phyloP scores from a whole-genome alignment of 2,888 invertebrate species.

The Meteorus colon region DNA sequence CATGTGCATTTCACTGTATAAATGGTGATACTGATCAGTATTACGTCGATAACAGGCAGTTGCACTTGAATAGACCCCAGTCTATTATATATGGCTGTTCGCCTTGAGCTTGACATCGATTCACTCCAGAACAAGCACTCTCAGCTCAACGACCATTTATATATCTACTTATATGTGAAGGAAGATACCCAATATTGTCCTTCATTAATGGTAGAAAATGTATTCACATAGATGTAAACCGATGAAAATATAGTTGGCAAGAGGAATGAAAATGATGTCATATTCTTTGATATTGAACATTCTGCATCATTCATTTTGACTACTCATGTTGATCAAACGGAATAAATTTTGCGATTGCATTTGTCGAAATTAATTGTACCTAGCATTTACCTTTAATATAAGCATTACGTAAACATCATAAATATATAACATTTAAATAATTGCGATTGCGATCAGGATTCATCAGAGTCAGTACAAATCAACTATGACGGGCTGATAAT shows the following conservation, averaged over 20 bases:
- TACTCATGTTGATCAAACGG: not conserved
- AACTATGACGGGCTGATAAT: not conserved
- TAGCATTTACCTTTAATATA: too few relatives aligned
- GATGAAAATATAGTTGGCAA: not conserved
- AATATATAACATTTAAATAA: not conserved
- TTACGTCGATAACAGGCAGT: not conserved
- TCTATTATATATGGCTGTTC: not conserved
- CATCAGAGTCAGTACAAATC: not conserved
- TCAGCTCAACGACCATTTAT: not conserved
- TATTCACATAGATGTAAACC: not conserved
- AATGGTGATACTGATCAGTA: not conserved
- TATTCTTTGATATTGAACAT: not conserved
- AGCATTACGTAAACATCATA: too few relatives aligned
- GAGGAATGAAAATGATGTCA: not conserved
- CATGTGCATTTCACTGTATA: not conserved
- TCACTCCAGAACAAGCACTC: not conserved
- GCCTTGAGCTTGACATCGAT: slow-evolving; percentile 2
- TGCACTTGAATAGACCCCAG: not conserved
- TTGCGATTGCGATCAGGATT: not conserved
- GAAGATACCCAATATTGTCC: not conserved
- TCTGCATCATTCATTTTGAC: not conserved
- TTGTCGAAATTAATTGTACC: not conserved
- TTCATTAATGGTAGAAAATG: not conserved
- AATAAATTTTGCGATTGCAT: not conserved
- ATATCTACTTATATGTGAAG: not conserved